Conservation (phyloP, 2,113 vertebrate genomes). For the Colinus virginianus region DNA sequence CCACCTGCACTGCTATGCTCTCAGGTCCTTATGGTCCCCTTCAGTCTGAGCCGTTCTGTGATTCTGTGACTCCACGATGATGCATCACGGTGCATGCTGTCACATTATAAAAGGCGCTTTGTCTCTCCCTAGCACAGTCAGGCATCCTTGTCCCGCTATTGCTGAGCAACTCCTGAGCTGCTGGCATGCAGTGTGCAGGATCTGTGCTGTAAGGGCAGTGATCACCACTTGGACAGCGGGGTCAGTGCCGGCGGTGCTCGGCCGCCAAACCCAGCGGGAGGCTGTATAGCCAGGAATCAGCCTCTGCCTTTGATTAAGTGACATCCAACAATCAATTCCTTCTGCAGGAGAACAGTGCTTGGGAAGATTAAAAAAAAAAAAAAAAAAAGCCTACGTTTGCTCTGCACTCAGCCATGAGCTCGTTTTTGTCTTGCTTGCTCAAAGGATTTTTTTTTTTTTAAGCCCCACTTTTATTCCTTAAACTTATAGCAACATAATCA, state of each 20-base stretch:
- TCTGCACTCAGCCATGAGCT: slow-evolving; percentile 1
- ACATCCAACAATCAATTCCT: not conserved
- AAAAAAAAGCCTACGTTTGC: not conserved
- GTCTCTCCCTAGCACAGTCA: slow-evolving; percentile 30
- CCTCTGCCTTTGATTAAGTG: not conserved
- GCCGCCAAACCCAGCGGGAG: not conserved
- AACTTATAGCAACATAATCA: slow-evolving; percentile 70
- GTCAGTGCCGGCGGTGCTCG: not conserved
- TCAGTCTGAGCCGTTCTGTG: too few species aligned
- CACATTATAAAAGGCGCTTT: slow-evolving; percentile 1
- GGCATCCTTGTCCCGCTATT: slow-evolving; percentile 53
- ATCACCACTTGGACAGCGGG: rapidly evolving
- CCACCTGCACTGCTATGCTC: too few species aligned
- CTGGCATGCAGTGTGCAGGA: not conserved
- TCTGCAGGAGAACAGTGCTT: not conserved
- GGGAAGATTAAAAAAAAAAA: not conserved
- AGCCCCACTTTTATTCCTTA: slow-evolving; percentile 72
- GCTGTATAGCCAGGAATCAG: not conserved
- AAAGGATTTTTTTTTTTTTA: slow-evolving; percentile 57
- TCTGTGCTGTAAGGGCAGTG: not conserved
- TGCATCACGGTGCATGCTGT: not conserved
- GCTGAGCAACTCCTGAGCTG: slow-evolving; percentile 27
- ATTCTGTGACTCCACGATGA: not conserved
- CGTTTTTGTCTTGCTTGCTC: slow-evolving; percentile 18
- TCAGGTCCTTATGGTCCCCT: too few species aligned